A percentile compares a stretch with the other conserved stretches of the same genome.
phyloP scores from a whole-genome alignment of 2,888 invertebrate species.

The Tupiocoris notatus region DNA sequence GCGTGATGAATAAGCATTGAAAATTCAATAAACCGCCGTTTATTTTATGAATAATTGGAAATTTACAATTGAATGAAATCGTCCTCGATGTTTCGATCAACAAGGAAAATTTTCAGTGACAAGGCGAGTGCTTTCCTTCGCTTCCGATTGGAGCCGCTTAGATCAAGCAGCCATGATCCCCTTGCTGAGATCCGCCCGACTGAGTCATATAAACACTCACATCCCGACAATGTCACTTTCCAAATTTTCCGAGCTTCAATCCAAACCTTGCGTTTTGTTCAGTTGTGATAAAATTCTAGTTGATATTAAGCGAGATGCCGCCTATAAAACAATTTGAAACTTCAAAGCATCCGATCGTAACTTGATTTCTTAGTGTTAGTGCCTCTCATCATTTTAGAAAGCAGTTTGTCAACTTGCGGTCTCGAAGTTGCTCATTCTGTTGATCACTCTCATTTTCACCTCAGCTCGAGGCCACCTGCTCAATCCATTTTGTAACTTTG shows the following conservation, averaged over 20 bases:
- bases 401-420: not conserved
- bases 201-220: constrained; percentile 7
- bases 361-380: not conserved
- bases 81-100: not conserved
- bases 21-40: no score
- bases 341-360: no score
- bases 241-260: not conserved
- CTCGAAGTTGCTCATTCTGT: not conserved
- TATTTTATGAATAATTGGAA: no score
- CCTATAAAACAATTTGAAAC: no score
- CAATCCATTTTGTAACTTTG: not conserved
- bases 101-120: not conserved
- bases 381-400: not conserved
- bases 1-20: no score
- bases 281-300: no score
- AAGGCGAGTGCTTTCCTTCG: not conserved
- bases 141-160: constrained; percentile 14
- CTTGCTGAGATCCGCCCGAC: not conserved
- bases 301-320: no score
- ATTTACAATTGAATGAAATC: no score
- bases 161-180: constrained; percentile 21
- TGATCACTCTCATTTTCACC: not conserved
- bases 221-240: not conserved
- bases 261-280: no score
- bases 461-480: not conserved